Conservation (phyloP, 2,797 vertebrate species). For the Pelobates cultripes region DNA sequence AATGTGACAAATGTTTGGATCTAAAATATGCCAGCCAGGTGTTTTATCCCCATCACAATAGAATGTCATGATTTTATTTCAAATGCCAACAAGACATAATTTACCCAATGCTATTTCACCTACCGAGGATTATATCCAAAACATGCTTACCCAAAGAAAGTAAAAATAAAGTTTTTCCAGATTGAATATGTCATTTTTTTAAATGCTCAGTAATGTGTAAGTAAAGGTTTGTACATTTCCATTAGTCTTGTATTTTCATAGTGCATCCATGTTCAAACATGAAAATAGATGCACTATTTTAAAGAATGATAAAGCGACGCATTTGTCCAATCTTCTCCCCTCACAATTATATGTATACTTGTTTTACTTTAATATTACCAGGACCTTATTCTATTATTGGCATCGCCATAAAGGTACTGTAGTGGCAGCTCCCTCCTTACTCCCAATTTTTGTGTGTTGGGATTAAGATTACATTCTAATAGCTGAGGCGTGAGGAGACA, state of each 20-base stretch:
- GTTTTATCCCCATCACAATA: not conserved
- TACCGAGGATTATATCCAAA: too few relatives aligned
- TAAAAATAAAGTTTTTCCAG: not conserved
- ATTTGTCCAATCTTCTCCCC: not conserved
- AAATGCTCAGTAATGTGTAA: not conserved
- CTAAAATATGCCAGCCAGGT: not conserved
- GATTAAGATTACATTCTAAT: too few relatives aligned
- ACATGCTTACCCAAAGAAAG: too few relatives aligned
- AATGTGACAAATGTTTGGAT: constrained; percentile 16
- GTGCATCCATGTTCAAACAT: too few relatives aligned
- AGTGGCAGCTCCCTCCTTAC: too few relatives aligned
- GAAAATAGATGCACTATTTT: too few relatives aligned
- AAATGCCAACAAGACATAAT: not conserved
- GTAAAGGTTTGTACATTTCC: not conserved
- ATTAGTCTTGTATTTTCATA: not conserved
- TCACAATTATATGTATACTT: too few relatives aligned
- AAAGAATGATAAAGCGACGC: not conserved
- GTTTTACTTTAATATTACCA: too few relatives aligned
- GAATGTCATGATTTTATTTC: not conserved
- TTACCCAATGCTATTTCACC: constrained; percentile 7
- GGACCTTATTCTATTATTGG: too few relatives aligned
- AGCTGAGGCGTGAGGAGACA: too few relatives aligned
- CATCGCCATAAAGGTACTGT: too few relatives aligned
- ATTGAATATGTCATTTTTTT: not conserved
- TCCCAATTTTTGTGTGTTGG: too few relatives aligned